Conservation (phyloP, 2,113 vertebrate species). For the Aplodontia rufa region DNA sequence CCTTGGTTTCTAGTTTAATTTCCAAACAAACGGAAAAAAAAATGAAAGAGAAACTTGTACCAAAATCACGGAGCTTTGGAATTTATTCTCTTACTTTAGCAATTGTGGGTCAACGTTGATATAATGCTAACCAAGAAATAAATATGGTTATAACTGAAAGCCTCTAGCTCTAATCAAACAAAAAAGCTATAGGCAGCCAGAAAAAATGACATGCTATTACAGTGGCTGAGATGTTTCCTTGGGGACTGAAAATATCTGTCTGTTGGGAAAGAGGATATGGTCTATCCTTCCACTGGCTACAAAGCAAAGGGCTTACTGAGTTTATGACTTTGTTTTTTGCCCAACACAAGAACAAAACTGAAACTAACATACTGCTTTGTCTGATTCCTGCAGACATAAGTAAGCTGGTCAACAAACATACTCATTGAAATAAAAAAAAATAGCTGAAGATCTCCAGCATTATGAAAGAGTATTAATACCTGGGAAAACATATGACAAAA, state of each 20-base stretch:
- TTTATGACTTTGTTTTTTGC: not conserved
- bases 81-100: not conserved
- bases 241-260: not conserved
- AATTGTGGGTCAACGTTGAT: not conserved
- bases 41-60: not conserved
- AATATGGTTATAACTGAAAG: not conserved
- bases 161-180: not conserved
- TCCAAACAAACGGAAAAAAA: too few relatives aligned
- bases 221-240: not conserved
- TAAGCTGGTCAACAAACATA: not conserved
- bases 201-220: not conserved
- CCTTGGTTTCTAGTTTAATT: too few relatives aligned
- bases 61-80: not conserved
- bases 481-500: not conserved
- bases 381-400: not conserved
- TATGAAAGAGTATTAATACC: not conserved
- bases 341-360: not conserved
- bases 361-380: not conserved
- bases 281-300: too few relatives aligned
- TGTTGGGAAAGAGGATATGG: not conserved
- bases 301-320: not conserved
- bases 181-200: not conserved
- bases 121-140: not conserved
- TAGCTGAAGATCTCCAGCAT: not conserved
- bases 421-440: not conserved